Base-by-base conservation (phyloP, 2,797 vertebrate genomes). In the Syngnathus rostellatus region DNA sequence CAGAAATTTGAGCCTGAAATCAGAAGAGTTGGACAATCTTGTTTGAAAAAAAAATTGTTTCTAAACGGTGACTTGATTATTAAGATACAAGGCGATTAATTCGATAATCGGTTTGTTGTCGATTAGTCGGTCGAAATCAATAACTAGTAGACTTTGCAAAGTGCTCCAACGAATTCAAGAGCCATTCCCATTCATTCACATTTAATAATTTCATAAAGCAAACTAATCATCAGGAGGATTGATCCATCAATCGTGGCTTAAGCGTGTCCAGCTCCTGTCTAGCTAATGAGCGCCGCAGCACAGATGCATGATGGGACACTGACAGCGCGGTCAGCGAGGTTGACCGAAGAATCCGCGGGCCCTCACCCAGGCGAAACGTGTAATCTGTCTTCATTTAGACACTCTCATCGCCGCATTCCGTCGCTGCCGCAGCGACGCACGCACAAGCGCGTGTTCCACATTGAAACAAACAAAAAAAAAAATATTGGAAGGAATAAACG, bases 381-480 rank as follows among this genome's bases (percentile, higher is more conserved):
- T 74, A 77, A 85, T 85, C 81, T 82, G 79, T 85, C 78, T 83
- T 81, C 78, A 77, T 81, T 82, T 81, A 80, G 71, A 77, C 45
- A 72, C 84, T 61, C 77, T 88, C 85, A 80, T 84, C 84, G 66
- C 77, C 17, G 76, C 81, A 81, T 86, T 85, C 82, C 79, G 72
- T 37, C 55, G 6, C 25, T 43, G 0, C 62, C 69, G 45, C 55
- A 76, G 72, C 69, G 14, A 74, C 72, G 61, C 59, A 50, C 77
- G 51, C 67, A 14, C 48, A 2, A 8, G 50, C 50, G n/a, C 50
- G 50, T 51, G n/a, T 51, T 66, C 59, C 37, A 61, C n/a, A 57
- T 37, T 17, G 25, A 37, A 57, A 8, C 8, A 37, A 16, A n/a
- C n/a, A 31, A 31, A 31, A 19, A 50, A 1, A 25, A 14, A 55